Base-by-base conservation (phyloP, 1,140 invertebrate species). In the Cherax quadricarinatus region DNA sequence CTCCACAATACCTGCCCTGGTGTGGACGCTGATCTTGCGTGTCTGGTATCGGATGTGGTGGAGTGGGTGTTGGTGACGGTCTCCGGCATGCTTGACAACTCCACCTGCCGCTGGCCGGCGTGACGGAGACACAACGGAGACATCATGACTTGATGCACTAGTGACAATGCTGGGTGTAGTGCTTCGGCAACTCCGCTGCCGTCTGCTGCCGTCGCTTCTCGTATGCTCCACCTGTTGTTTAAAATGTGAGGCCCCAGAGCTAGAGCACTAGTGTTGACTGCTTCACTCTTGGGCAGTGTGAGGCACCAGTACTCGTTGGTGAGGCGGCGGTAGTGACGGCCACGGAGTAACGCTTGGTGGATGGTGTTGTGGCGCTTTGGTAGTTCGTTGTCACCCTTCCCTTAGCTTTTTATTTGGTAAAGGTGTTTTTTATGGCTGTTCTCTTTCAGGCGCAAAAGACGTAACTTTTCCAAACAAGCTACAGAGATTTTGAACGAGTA, bases 401-500 rank as follows among this genome's bases (percentile, higher is more conserved):
- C 87, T 89, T 90, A 89, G 84, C 91, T 93, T 93, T 57, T 85
- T 89, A 81, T 93, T 93, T 86, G 87, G 85, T 93, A 83, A 86
- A 92, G 89, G 89, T 93, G 90, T 93, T 93, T 93, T 86, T 93
- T 93, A 90, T 96, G 93, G 96, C 96, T 95, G 90, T 94, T 94
- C 89, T 92, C 92, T 94, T 94, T 92, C 94, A 94, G 96, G 95
- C 94, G 96, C 93, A 97, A 97, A 95, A 95, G 97, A 94, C 95
- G 96, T 93, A 97, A 97, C 95, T 97, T 97, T 95, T 96, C 95
- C 94, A 97, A 97, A 95, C 96, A 96, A 94, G 96, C 96, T 49
- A 96, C 96, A 92, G 96, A 97, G 95, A 95, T 97, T 87, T 95
- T 97, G 91, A 97, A 97, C 94, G 96, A 97, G 94, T 97, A 97